These are phyloP conservation scores for Acropternis orthonyx DNA, from an alignment of 2,797 vertebrate species.

Conservation along the genomic window DNA sequence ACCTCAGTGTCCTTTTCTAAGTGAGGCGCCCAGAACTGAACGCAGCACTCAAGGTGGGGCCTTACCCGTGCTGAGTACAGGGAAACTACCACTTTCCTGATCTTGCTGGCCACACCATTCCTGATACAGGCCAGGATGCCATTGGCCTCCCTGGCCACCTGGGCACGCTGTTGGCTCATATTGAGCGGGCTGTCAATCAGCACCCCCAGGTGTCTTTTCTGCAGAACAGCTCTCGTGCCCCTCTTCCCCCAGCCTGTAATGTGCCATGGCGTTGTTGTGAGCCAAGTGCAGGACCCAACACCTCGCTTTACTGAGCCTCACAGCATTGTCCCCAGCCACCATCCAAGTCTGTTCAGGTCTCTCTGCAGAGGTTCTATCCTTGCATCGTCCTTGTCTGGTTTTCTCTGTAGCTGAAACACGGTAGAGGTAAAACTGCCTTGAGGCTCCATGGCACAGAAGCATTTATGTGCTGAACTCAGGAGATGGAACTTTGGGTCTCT, in stretches of 20 bases:
- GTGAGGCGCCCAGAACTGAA: not conserved
- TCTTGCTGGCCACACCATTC: fast-evolving
- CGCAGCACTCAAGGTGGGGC: fast-evolving
- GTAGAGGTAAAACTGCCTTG: not conserved
- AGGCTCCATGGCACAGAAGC: not conserved
- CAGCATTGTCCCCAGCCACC: not conserved
- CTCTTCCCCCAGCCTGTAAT: not conserved
- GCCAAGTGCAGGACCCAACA: not conserved
- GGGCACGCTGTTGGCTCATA: not conserved
- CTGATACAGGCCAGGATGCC: fast-evolving
- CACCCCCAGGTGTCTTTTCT: fast-evolving
- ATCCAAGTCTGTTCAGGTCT: not conserved
- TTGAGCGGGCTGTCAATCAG: fast-evolving
- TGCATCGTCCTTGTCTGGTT: not conserved
- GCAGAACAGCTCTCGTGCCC: fast-evolving
- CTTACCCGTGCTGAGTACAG: fast-evolving
- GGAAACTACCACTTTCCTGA: not conserved
- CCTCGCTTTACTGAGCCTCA: not conserved
- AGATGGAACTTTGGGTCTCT: not conserved
- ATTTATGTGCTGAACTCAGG: not conserved
- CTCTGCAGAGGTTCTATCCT: not conserved
- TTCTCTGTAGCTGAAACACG: not conserved
- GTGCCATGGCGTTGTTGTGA: not conserved
- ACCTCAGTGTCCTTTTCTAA: not conserved
- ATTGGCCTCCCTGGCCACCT: not conserved